phyloP scores from a whole-genome alignment of 2,888 invertebrate genomes.

The Gari tellinella region DNA sequence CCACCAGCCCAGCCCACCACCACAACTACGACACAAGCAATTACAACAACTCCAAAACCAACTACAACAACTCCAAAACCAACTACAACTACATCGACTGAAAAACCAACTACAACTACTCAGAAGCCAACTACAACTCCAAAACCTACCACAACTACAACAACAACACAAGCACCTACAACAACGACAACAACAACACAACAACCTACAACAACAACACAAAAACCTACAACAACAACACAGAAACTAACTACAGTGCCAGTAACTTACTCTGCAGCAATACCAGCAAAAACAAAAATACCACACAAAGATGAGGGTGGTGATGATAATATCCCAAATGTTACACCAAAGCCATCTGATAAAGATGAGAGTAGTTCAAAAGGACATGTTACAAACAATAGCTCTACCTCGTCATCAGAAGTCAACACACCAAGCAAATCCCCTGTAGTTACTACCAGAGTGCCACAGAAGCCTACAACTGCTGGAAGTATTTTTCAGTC shows the following conservation, averaged over 20 bases:
- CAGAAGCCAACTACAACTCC: conserved; percentile 31
- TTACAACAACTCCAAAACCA: conserved; percentile 23
- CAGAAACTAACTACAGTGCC: conserved; percentile 22
- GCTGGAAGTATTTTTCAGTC: conserved; percentile 62
- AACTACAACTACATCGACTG: conserved; percentile 32
- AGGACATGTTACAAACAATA: too few relatives aligned
- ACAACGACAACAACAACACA: conserved; percentile 29
- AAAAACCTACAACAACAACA: conserved; percentile 16
- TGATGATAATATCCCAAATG: too few relatives aligned
- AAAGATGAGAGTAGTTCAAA: too few relatives aligned
- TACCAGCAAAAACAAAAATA: too few relatives aligned
- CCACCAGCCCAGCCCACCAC: conserved; percentile 5
- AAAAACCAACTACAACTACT: conserved; percentile 31
- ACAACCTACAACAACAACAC: conserved; percentile 16
- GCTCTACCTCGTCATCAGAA: too few relatives aligned
- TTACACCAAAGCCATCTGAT: too few relatives aligned
- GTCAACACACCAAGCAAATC: too few relatives aligned
- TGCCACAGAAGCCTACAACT: conserved; percentile 56
- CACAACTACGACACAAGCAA: conserved; percentile 11
- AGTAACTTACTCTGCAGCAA: too few relatives aligned
- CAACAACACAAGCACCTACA: conserved; percentile 11
- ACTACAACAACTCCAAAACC: conserved; percentile 37
- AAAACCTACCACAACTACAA: conserved; percentile 42
- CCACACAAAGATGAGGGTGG: too few relatives aligned
- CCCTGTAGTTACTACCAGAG: too few relatives aligned